Conservation (phyloP, 1,140 invertebrate species). For the Aphelenchoides avenae region DNA sequence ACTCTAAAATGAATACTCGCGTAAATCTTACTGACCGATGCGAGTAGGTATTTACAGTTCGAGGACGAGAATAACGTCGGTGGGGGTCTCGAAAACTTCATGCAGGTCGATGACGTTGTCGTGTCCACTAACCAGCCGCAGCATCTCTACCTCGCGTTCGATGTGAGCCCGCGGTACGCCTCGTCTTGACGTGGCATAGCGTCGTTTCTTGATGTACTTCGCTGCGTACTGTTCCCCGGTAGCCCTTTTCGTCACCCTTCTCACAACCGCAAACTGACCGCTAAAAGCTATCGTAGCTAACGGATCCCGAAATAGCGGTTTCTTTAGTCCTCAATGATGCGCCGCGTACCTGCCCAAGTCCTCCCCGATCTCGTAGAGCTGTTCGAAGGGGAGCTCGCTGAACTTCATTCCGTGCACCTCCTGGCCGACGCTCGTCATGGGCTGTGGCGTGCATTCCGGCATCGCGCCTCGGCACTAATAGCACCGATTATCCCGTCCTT, state of each 20-base stretch:
- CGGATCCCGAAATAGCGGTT: background rate
- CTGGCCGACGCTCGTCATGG: too few species aligned
- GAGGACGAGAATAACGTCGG: conserved; percentile 64
- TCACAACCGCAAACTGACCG: conserved; percentile 90
- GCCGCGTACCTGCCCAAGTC: conserved; percentile 31
- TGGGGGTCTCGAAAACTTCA: conserved; percentile 64
- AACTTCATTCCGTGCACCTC: too few species aligned
- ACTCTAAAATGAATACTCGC: conserved; percentile 59
- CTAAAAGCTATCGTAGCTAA: background rate
- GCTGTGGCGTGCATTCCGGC: too few species aligned
- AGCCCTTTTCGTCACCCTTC: conserved; percentile 76
- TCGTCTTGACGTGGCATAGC: conserved; percentile 65
- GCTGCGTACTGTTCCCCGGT: conserved; percentile 83
- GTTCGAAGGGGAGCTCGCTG: conserved; percentile 40
- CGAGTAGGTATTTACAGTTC: conserved; percentile 63
- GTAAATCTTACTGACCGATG: conserved; percentile 3
- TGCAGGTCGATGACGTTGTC: conserved; percentile 64
- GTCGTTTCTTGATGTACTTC: conserved; percentile 84
- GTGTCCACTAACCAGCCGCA: conserved; percentile 63
- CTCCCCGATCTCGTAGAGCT: conserved; percentile 37
- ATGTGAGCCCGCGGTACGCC: conserved; percentile 65
- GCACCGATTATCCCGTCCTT: too few species aligned
- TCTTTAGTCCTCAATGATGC: background rate
- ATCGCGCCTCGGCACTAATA: too few species aligned
- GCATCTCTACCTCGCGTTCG: conserved; percentile 64